Base-by-base conservation (phyloP, 2,797 vertebrate genomes). In the Periparus ater region DNA sequence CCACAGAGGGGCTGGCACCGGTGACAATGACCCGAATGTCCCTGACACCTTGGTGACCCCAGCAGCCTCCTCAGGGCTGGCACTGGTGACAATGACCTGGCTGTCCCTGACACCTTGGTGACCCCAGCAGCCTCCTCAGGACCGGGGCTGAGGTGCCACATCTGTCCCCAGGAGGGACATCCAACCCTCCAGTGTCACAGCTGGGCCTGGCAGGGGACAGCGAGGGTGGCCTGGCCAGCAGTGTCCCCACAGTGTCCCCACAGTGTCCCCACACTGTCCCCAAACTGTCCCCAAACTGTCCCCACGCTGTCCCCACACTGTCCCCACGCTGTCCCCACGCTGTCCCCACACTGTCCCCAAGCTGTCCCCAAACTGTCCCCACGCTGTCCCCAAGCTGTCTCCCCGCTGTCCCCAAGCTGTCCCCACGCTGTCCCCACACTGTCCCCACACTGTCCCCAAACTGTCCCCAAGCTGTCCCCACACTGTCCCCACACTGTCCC, bases 11-110 rank as follows among this genome's bases (percentile, higher is more conserved):
- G 26, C 11, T 40, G 25, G 17, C 32, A 19, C 2, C 0, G 7
- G 47, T 36, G 62, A 54, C 2, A 4, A 7, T 12, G n/a, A 3
- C 50, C 42, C 27, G 5, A 8, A 25, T n/a, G 57, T 3, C 13
- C 32, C 7, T 0, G 4, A 13, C 32, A n/a, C 38, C 47, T 65
- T 0, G 17, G 86, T 36, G 48, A 19, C 62, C 3, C 0, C 1
- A 0, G 21, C 11, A 26, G 29, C 36, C 76, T 5, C 9, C 60
- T 29, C 2, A 3, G 48, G 36, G 26, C 11, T 40, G 25, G 17
- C 32, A 19, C 2, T 1, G 7, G 47, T 36, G 62, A 54, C 2
- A 4, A 7, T 12, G n/a, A 3, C 50, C 42, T 23, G 5, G 8
- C 21, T n/a, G 57, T 3, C 13, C 32, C 7, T 0, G 4, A 13